Evolutionary conservation across 2,888 invertebrate species (phyloP).

Genomic region (Linnaemya vulpina): DNA sequence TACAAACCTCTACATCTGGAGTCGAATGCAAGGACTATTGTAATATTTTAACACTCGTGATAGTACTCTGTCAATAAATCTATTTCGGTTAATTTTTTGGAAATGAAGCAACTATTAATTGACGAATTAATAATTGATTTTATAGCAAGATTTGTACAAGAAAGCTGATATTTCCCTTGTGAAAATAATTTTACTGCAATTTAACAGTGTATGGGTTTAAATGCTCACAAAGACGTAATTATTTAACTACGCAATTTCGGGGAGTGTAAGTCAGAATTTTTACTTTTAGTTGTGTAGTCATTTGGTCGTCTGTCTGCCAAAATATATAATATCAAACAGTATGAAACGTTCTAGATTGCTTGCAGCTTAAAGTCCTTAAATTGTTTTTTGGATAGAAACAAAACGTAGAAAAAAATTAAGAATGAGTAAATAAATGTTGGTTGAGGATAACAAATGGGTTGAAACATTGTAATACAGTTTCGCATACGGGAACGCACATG

Average conservation of each 20-base stretch:
- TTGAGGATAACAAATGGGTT: constrained; percentile 53
- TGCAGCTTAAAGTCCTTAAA: constrained; percentile 42
- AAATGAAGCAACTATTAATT: too few relatives aligned
- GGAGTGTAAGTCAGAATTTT: not conserved
- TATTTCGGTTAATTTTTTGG: too few relatives aligned
- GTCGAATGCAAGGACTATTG: too few relatives aligned
- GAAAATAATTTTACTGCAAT: too few relatives aligned
- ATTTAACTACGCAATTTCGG: not conserved
- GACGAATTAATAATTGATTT: too few relatives aligned
- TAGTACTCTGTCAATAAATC: too few relatives aligned
- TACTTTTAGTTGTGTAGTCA: constrained; percentile 13
- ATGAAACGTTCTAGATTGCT: constrained; percentile 45
- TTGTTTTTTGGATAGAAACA: constrained; percentile 33
- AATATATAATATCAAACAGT: not conserved
- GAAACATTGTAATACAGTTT: constrained; percentile 60
- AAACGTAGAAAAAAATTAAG: constrained; percentile 29
- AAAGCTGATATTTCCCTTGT: too few relatives aligned
- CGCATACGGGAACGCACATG: constrained; percentile 42
- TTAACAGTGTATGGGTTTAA: too few relatives aligned
- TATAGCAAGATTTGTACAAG: too few relatives aligned
- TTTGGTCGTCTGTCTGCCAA: constrained; percentile 1
- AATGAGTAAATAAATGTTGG: constrained; percentile 31
- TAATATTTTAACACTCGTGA: too few relatives aligned
- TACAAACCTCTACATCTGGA: too few relatives aligned
- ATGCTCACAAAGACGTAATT: too few relatives aligned